Evolutionary conservation across 2,113 vertebrate genomes (phyloP).

Genomic region (pig (Sus scrofa)): DNA sequence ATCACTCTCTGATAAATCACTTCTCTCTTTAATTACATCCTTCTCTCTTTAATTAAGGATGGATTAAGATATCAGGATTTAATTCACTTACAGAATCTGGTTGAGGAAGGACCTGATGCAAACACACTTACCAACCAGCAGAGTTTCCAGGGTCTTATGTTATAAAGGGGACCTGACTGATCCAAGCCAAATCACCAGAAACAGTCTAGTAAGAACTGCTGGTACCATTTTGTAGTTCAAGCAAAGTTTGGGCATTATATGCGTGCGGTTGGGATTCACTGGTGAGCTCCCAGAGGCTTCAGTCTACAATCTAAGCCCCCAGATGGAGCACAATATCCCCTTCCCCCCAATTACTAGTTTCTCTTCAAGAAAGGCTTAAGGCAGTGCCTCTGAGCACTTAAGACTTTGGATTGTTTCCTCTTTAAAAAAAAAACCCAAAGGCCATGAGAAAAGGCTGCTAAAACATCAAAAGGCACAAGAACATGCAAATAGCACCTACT

Average conservation of each 20-base stretch:
- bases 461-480: slow-evolving; percentile 17
- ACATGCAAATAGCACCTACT: not conserved
- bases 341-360: slow-evolving; percentile 76
- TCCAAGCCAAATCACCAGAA: not conserved
- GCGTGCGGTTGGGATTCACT: not conserved
- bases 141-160: not conserved
- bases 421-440: not conserved
- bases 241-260: not conserved
- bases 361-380: slow-evolving; percentile 83
- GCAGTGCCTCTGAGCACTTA: slow-evolving; percentile 26
- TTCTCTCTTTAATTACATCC: not conserved
- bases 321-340: not conserved
- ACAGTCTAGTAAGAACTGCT: not conserved
- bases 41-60: not conserved
- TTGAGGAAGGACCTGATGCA: not conserved
- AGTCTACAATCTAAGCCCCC: not conserved
- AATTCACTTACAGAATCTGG: not conserved
- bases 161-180: not conserved
- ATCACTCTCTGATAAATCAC: not conserved
- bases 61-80: not conserved
- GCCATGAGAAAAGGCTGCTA: not conserved
- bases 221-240: not conserved
- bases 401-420: not conserved
- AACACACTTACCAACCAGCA: not conserved
- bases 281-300: not conserved